Base-by-base conservation (phyloP, 1,140 invertebrate genomes). In the Neomicropteryx cornuta region DNA sequence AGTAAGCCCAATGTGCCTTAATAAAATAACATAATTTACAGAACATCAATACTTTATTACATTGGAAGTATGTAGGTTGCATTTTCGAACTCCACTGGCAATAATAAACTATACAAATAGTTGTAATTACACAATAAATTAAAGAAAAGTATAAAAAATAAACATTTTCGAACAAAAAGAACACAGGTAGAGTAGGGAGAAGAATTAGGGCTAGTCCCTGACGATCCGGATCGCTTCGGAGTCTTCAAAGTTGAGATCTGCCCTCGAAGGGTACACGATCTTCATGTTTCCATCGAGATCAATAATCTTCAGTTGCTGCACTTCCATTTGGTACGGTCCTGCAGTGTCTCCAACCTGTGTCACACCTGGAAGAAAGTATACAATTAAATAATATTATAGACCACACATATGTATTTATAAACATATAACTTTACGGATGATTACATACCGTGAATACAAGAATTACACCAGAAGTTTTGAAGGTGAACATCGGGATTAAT, bases 181-280 rank as follows among this genome's bases (percentile, higher is more conserved):
- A 24, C 13, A 13, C 13, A 6, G 23, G 6, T 8, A 8, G 13
- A 24, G 23, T 24, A 24, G 13, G 6, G 13, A 24, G 13, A 24
- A 8, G 13, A 8, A 24, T 24, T 24, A 8, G 6, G 23, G 13
- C 6, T 14, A 30, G 10, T 29, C 42, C 17, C 47, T 38, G 3
- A 42, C 33, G 6, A 61, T 47, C 29, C 58, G 50, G 21, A 66
- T 55, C 30, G 66, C 58, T 23, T 49, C 45, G 27, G 51, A 47
- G 24, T 58, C 60, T 28, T 72, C 68, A 45, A 68, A 76, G 14
- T 62, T 55, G 18, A 86, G 66, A 61, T 89, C 84, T 5, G 70
- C 70, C 49, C 80, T 67, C 1, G 83, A 83, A n/a, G 85, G 85
- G 62, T 84, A 89, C 3, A 87, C 70, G 14, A 72, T 68, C 53